A percentile compares a stretch with the other conserved stretches of the same genome.
Evolutionary conservation across 2,113 vertebrate genomes (phyloP).

Genomic region (Clarias macrocephalus): DNA sequence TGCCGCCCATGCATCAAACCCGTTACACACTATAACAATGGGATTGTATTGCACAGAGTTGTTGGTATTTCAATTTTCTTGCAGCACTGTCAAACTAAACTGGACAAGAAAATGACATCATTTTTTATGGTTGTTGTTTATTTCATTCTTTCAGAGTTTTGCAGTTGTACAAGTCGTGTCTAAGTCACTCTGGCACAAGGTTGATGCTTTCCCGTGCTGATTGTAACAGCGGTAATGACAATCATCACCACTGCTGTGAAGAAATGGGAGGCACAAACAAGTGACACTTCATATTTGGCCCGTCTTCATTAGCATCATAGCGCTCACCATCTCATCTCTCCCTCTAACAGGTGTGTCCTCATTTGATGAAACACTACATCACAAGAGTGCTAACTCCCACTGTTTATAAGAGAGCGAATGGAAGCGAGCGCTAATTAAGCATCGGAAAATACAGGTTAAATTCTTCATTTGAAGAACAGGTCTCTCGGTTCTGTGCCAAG

Average conservation of each 20-base stretch:
- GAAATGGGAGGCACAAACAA: background rate
- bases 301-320: background rate
- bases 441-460: constrained; percentile 20
- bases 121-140: background rate
- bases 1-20: too few species aligned
- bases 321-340: background rate
- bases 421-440: background rate
- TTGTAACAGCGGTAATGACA: constrained; percentile 59
- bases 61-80: background rate
- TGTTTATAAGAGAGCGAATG: constrained; percentile 11
- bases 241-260: constrained; percentile 51
- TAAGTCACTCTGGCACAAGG: constrained; percentile 11
- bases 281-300: constrained; percentile 7
- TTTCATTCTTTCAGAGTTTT: background rate
- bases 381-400: constrained; percentile 9
- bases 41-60: background rate
- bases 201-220: constrained; percentile 51
- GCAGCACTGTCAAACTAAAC: constrained; percentile 48
- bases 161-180: background rate
- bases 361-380: constrained; percentile 14
- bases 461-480: constrained; percentile 1
- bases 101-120: constrained; percentile 41
- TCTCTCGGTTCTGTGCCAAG: background rate
- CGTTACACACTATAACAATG: background rate
- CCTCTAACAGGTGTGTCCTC: constrained; percentile 16